Base-by-base conservation (phyloP, 2,797 vertebrate species). In the Nasua narica region DNA sequence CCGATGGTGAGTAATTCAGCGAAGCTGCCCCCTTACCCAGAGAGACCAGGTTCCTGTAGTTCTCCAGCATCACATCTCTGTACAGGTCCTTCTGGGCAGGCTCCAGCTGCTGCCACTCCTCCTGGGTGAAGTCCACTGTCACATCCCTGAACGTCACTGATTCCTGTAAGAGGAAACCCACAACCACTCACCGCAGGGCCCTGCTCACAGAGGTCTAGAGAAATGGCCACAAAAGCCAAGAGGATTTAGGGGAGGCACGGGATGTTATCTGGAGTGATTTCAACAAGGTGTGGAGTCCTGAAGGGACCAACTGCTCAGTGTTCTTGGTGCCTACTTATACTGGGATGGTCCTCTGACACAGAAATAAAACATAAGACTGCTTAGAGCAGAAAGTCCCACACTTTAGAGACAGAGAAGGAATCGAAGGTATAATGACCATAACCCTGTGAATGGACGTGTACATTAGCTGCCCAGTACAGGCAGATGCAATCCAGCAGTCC, bases 11-110 rank as follows among this genome's bases (percentile, higher is more conserved):
- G 13, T 23, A 21, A 35, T 23, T 32, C 52, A 23, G 32, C 0
- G 0, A 52, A 52, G 72, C n/a, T 18, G 56, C 54, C 87, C 60
- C 89, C 89, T 95, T 79, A 79, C 94, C 83, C 94, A 94, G 91
- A 0, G 83, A 91, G 46, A 37, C 91, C 78, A 96, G 94, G 82
- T 54, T 91, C 91, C 89, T 83, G 58, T 56, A 82, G 94, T 29
- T 95, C 94, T 93, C 83, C 83, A 96, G 56, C 96, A 88, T 84
- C 43, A 87, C 48, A 0, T 79, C 91, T 65, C 86, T 81, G 85
- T 95, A 86, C 29, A 90, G 79, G 69, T 72, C 85, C 94, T 72
- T 95, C 83, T 94, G 96, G 62, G 91, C 62, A 48, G 94, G 94
- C 29, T 91, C 32, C 87, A 91, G 83, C 70, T 74, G 83, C 87